Percentiles rank a stretch among this genome's conserved stretches.
Conservation (phyloP, 2,113 vertebrate species). For the Cyprinus carpio region DNA sequence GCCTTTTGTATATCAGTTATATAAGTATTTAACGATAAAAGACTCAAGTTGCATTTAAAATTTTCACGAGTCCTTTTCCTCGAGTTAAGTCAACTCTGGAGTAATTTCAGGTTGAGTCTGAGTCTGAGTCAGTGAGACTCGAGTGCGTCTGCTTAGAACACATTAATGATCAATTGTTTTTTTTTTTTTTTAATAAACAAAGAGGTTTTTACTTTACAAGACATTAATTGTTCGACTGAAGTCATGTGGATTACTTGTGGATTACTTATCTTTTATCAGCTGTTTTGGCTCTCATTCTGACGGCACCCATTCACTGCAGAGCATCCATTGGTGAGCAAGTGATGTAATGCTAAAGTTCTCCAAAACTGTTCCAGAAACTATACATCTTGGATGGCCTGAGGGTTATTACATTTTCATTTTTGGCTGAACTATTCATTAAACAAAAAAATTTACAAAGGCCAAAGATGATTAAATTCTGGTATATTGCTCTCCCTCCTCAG, state of each 20-base stretch:
- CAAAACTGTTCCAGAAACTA: too few species aligned
- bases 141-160: too few species aligned
- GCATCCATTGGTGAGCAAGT: background rate
- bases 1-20: too few species aligned
- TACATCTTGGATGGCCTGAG: too few species aligned
- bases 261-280: background rate
- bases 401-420: background rate
- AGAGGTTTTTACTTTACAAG: too few species aligned
- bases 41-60: too few species aligned
- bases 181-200: background rate
- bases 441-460: background rate
- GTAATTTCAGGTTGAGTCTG: too few species aligned
- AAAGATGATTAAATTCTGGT: conserved; percentile 4
- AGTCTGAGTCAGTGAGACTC: too few species aligned
- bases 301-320: background rate
- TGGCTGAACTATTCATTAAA: background rate
- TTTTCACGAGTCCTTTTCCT: too few species aligned
- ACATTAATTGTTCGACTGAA: background rate
- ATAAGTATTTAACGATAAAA: too few species aligned
- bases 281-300: background rate
- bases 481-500: conserved; percentile 13
- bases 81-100: too few species aligned
- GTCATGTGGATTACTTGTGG: background rate
- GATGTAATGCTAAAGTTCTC: background rate
- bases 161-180: background rate